Conservation (phyloP, 2,888 invertebrate genomes). For the Drosophila borborema region DNA sequence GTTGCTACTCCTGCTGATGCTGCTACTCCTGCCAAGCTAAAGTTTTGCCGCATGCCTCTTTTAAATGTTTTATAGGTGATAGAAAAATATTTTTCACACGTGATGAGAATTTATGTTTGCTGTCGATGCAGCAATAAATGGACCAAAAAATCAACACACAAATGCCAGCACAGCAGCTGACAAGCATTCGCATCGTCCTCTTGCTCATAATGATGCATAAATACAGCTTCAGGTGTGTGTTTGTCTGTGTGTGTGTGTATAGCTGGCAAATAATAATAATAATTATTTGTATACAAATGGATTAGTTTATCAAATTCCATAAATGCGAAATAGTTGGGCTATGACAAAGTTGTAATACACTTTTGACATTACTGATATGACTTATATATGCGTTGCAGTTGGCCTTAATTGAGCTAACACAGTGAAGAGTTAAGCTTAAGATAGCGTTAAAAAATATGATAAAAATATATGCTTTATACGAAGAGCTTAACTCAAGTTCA, state of each 20-base stretch:
- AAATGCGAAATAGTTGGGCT: background rate
- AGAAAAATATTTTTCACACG: slow-evolving; percentile 84
- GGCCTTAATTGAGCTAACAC: background rate
- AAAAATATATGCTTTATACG: too few relatives aligned
- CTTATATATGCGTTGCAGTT: background rate
- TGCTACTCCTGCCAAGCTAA: slow-evolving; percentile 19
- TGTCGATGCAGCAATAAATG: slow-evolving; percentile 58
- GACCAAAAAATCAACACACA: slow-evolving; percentile 51
- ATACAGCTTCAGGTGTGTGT: background rate
- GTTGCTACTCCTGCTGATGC: slow-evolving; percentile 12
- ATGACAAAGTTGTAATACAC: background rate
- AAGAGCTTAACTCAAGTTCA: too few relatives aligned
- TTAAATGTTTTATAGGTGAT: slow-evolving; percentile 78
- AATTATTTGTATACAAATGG: slow-evolving; percentile 10
- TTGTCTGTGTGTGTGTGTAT: too few relatives aligned
- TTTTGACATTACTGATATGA: background rate
- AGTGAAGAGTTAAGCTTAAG: too few relatives aligned
- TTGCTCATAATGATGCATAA: background rate
- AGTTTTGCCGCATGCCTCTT: slow-evolving; percentile 62
- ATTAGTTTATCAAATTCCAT: slow-evolving; percentile 5
- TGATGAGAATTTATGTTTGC: slow-evolving; percentile 83
- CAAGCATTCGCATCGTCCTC: slow-evolving; percentile 1
- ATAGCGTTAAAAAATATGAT: too few relatives aligned
- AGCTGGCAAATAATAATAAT: slow-evolving; percentile 7
- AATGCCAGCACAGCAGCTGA: slow-evolving; percentile 28